phyloP scores from a whole-genome alignment of 2,888 invertebrate genomes.

The Polydrusus pterygomalis region DNA sequence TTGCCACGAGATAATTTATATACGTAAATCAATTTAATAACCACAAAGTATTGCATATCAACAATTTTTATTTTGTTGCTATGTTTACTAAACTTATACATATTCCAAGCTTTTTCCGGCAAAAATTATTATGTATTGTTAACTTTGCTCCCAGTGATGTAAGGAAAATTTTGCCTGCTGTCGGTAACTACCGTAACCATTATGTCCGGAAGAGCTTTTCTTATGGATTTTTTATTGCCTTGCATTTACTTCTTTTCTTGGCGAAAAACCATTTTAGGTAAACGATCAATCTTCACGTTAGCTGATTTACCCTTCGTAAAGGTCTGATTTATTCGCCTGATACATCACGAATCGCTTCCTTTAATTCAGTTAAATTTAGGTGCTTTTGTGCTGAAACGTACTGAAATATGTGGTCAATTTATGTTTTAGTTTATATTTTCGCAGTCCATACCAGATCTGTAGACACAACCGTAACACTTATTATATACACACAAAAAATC shows the following conservation, averaged over 20 bases:
- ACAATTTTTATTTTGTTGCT: too few species aligned
- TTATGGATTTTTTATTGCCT: constrained; percentile 20
- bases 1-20: too few species aligned
- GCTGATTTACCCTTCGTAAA: constrained; percentile 41
- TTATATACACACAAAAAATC: too few species aligned
- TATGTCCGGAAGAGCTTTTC: not conserved
- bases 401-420: constrained; percentile 9
- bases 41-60: too few species aligned
- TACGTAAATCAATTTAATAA: too few species aligned
- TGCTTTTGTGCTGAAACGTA: constrained; percentile 39
- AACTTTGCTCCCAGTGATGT: not conserved
- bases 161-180: not conserved
- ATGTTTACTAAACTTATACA: too few species aligned
- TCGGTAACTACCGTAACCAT: constrained; percentile 8
- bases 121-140: not conserved
- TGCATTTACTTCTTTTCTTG: constrained; percentile 23
- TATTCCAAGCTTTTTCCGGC: too few species aligned
- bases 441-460: too few species aligned
- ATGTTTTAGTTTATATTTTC: too few species aligned
- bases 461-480: too few species aligned
- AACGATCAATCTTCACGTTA: constrained; percentile 49
- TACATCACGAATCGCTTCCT: constrained; percentile 49
- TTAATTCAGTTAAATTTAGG: constrained; percentile 48
- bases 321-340: constrained; percentile 52
- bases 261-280: constrained; percentile 37